Evolutionary conservation across 2,113 vertebrate species (phyloP), one percentile per base, ranked within the genome.

Genomic region (Riparia riparia): DNA sequence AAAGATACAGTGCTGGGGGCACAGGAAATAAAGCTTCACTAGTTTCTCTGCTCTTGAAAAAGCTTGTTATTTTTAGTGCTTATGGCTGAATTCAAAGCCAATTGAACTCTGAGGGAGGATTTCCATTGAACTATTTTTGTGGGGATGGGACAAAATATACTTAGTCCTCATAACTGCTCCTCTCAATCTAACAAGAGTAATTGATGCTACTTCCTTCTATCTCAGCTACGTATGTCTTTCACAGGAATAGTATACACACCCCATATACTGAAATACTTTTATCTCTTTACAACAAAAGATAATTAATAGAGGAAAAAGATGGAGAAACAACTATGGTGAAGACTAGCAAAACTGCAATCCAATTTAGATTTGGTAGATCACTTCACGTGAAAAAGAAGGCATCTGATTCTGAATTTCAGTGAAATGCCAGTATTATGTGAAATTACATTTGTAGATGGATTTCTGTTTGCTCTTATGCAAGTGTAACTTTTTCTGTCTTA

Each of bases 31-130:
- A 93, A 95, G 93, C 89, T 89, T 74, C 82, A 21, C 71, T 71
- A 70, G 47, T 74, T 78, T 74, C 72, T 93, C 68, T 90, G 76
- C 94, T 92, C 83, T 60, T 81, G 41, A 92, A 92, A 97, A 92
- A 78, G 60, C 82, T 78, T 71, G 86, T 89, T 96, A 96, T 93
- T 97, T 97, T 95, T 95, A 95, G 93, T 68, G 80, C 91, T 90
- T 83, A 71, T 10, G 20, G 28, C 69, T 92, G 72, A 95, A 90
- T 95, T 95, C 79, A 95, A 93, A 92, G 89, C 63, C 76, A 83
- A 2, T 0, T 83, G 93, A 95, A 92, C 90, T 92, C 94, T 51
- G 71, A 92, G 82, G 76, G 79, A 95, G 84, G 80, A 92, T 37
- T 92, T 92, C 72, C 68, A 93, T 4, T 95, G 95, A 97, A 92